Evolutionary conservation across 2,797 vertebrate species (phyloP).

Genomic region (Cichlasoma orientale): DNA sequence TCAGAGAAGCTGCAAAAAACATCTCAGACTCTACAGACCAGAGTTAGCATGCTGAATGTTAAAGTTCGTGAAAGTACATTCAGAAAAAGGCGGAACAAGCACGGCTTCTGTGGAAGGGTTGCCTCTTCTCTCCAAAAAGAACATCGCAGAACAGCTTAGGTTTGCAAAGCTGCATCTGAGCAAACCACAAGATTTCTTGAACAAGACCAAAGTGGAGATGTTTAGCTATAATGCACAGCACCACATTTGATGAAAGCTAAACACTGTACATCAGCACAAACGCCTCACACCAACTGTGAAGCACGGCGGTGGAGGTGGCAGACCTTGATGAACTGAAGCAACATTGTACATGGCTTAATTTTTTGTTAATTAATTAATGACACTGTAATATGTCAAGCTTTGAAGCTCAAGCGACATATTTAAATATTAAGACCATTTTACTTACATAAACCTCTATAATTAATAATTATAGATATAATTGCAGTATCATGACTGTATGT

Average conservation of each 20-base stretch:
- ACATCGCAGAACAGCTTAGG: neutral
- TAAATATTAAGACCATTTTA: neutral
- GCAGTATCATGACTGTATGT: neutral
- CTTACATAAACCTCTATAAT: neutral
- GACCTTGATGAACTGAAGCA: neutral
- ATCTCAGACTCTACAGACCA: neutral
- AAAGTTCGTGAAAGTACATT: neutral
- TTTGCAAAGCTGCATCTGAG: neutral
- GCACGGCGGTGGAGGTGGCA: too few species aligned
- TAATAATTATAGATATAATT: neutral
- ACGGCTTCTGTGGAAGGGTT: neutral
- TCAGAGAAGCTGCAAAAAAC: neutral
- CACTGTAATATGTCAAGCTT: neutral
- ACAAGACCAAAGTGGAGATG: too few species aligned
- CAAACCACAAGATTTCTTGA: too few species aligned
- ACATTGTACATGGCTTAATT: neutral
- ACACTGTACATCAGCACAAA: neutral
- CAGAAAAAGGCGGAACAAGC: neutral
- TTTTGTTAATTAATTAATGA: neutral
- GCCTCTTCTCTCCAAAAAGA: neutral
- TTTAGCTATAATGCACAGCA: too few species aligned
- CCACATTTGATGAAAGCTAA: neutral
- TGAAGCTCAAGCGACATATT: neutral
- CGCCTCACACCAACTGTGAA: neutral
- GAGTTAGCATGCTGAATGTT: neutral